Conservation (phyloP, 2,797 vertebrate genomes). For the Mycteria americana region DNA sequence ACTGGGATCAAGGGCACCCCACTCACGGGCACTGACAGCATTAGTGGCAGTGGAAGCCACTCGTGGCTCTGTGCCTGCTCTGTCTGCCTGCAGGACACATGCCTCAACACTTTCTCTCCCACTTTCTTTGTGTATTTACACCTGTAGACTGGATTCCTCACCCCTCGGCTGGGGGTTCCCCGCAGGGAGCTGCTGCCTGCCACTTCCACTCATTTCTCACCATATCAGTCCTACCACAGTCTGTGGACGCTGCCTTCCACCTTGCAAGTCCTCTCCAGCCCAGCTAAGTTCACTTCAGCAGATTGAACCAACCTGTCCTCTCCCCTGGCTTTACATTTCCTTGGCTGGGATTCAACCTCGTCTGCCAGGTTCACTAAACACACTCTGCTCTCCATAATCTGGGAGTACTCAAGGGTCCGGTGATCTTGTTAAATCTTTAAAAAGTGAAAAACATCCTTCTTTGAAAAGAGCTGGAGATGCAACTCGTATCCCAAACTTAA, state of each 20-base stretch:
- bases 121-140: neutral
- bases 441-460: neutral
- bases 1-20: neutral
- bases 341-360: neutral
- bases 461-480: neutral
- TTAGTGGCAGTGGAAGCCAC: neutral
- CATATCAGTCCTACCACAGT: neutral
- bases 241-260: neutral
- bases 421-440: neutral
- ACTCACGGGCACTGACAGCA: neutral
- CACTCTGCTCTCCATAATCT: neutral
- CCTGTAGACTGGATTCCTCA: neutral
- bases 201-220: neutral
- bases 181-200: neutral
- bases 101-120: neutral
- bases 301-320: neutral
- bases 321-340: neutral
- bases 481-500: neutral
- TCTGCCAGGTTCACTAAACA: neutral
- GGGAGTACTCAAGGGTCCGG: neutral
- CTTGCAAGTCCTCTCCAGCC: neutral
- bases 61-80: neutral
- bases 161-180: neutral
- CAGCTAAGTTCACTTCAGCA: neutral
- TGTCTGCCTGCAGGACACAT: neutral